phyloP scores from a whole-genome alignment of 1,140 invertebrate species.

The Philaenus spumarius region DNA sequence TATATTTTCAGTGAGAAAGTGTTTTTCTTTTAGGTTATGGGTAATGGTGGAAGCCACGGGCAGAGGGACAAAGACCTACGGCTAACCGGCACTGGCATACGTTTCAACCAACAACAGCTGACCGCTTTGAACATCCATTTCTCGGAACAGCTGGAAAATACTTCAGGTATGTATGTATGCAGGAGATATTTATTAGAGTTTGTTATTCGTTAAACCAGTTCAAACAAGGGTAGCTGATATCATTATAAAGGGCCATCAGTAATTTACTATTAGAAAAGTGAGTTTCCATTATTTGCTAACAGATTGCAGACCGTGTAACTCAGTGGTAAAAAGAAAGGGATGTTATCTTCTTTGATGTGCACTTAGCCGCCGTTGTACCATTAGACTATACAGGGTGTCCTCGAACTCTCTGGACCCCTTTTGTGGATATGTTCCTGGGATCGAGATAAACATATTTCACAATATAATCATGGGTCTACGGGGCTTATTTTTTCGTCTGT shows the following conservation, averaged over 20 bases:
- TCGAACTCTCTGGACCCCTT: no score
- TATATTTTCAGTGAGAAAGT: no score
- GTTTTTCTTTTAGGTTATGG: slow-evolving; percentile 18
- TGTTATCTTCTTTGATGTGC: no score
- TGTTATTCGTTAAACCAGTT: neutral
- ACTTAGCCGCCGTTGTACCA: no score
- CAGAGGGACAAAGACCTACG: slow-evolving; percentile 12
- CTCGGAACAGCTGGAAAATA: slow-evolving; percentile 24
- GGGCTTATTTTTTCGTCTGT: no score
- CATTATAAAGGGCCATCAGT: neutral
- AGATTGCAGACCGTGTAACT: neutral
- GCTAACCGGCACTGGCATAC: slow-evolving; percentile 17
- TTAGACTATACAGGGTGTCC: no score
- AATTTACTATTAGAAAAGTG: neutral
- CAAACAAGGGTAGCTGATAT: neutral
- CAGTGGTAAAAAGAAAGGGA: neutral
- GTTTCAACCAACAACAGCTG: slow-evolving; percentile 20
- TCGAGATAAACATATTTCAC: no score
- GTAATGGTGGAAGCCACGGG: slow-evolving; percentile 16
- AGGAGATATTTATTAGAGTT: neutral
- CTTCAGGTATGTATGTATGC: slow-evolving; percentile 6
- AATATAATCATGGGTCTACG: no score
- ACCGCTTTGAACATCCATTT: slow-evolving; percentile 23
- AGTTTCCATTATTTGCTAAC: neutral
- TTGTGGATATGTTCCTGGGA: no score